Base-by-base conservation (phyloP, 1,140 invertebrate genomes). In the Drosophila navojoa region DNA sequence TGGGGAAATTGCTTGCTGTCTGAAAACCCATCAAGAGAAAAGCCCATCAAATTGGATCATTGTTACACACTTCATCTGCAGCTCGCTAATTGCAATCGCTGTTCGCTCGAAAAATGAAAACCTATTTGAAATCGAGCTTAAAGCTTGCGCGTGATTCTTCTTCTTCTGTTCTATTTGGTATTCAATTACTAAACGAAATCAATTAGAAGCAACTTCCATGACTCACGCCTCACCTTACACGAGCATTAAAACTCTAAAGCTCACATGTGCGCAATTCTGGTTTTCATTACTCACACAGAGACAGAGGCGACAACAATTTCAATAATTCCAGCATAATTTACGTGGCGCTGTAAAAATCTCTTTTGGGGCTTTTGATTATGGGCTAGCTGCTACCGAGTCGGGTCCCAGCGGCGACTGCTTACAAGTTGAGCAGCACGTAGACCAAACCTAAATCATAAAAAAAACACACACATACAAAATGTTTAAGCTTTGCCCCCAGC, bases 341-440 rank as follows among this genome's bases (percentile, higher is more conserved):
- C 53, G 47, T 67, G 38, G 68, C 61, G 55, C 67, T 50, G 66
- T 53, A 49, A 74, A 74, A 74, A 70, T 52, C 71, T 44, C 45
- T 57, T 47, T 66, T 50, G 35, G 29, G 57, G 32, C 15, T 27
- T 58, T 60, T 60, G 11, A 13, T 45, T 40, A 19, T 27, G 16
- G 58, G 22, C 32, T 59, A n/a, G n/a, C 42, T 9, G 58, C 58
- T 49, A 35, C 42, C 27, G 44, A 29, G 5, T 19, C 49, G 13
- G 5, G 25, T 45, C 44, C 58, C 58, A 47, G 25, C 29, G 22
- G 47, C 15, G 29, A 16, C 19, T 35, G 58, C 11, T 54, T 54
- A 81, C 72, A 72, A 68, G 71, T 53, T 49, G 3, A 58, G 44
- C 58, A 69, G 59, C 80, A 82, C 80, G 80, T 82, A 82, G 67